A percentile compares a stretch with the other conserved stretches of the same genome.
These are phyloP conservation scores for Malurus elegans DNA, from an alignment of 2,113 vertebrate species.

Conservation along the genomic window DNA sequence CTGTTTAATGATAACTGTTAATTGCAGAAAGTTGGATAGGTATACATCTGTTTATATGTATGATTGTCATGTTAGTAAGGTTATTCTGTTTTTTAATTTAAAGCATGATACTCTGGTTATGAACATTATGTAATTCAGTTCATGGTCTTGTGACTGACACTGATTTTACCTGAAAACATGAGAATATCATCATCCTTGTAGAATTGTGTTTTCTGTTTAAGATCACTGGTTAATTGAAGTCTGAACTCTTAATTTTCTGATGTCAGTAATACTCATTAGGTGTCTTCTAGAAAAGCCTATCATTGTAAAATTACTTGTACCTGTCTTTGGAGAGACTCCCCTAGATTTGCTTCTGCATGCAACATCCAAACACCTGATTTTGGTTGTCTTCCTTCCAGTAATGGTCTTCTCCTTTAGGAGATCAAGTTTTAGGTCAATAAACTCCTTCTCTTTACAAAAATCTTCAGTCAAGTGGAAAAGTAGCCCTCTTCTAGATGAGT, in stretches of 20 bases:
- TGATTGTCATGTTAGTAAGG: neutral
- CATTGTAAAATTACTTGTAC: rapidly evolving
- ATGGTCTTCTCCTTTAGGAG: neutral
- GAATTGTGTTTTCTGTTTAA: neutral
- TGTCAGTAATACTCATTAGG: neutral
- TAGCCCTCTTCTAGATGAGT: neutral
- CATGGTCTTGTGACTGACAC: neutral
- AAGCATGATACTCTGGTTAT: neutral
- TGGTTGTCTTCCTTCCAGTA: neutral
- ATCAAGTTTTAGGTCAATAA: neutral
- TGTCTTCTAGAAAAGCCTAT: neutral
- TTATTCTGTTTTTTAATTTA: neutral
- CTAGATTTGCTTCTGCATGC: neutral
- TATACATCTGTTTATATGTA: neutral
- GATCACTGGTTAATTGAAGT: neutral
- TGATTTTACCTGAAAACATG: neutral
- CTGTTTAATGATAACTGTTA: neutral
- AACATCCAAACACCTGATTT: neutral
- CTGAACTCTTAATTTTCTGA: neutral
- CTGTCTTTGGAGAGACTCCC: neutral
- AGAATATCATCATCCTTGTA: neutral
- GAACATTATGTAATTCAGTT: neutral
- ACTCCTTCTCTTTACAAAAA: neutral
- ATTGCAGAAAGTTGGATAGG: neutral
- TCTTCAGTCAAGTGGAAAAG: neutral